Conservation (phyloP, 2,113 vertebrate genomes). For the Gallinago paraguaiae region DNA sequence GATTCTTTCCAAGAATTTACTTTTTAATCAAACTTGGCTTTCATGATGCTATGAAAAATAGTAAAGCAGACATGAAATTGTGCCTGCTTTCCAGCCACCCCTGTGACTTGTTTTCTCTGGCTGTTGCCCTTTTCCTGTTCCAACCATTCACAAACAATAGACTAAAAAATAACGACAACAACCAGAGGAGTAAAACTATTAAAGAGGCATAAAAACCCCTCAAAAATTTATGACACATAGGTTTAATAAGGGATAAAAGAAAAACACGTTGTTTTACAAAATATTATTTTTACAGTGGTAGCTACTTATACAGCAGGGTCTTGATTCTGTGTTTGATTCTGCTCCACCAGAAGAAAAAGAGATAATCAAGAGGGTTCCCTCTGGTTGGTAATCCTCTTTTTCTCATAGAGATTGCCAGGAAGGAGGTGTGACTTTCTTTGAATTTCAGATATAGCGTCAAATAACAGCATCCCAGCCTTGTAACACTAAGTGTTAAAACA, state of each 20-base stretch:
- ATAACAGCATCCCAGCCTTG: not conserved
- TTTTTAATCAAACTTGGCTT: not conserved
- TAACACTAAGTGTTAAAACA: not conserved
- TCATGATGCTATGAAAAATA: not conserved
- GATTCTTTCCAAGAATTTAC: not conserved
- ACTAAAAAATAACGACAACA: not conserved
- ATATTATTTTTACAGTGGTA: not conserved
- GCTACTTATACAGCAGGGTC: not conserved
- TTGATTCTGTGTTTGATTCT: not conserved
- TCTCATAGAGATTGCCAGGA: not conserved
- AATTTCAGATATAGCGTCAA: not conserved
- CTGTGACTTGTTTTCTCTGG: not conserved
- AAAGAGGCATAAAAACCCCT: not conserved
- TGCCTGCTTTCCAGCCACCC: not conserved
- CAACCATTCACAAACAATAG: not conserved
- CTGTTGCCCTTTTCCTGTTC: not conserved
- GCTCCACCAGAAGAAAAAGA: not conserved
- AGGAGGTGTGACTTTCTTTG: not conserved
- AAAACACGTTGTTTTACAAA: not conserved
- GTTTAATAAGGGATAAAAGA: not conserved
- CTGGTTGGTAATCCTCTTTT: not conserved
- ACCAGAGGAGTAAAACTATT: not conserved
- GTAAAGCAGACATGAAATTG: not conserved
- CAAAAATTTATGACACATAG: not conserved
- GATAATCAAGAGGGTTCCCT: not conserved